These are phyloP conservation scores for Cephus cinctus DNA, from an alignment of 1,140 invertebrate genomes.

Conservation along the genomic window DNA sequence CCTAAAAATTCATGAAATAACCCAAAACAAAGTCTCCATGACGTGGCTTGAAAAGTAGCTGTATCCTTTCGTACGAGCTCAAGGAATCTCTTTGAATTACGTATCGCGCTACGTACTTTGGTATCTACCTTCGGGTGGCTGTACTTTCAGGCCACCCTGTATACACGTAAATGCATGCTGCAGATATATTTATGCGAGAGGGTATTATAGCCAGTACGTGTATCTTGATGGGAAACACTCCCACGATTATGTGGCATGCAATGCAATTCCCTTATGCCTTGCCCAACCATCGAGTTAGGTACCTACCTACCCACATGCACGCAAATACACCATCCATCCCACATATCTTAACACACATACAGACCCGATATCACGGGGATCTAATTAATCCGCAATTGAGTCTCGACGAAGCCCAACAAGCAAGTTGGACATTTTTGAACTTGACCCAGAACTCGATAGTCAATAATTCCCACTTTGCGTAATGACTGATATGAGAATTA, in stretches of 20 bases:
- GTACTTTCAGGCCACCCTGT: conserved; percentile 38
- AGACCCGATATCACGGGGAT: not conserved
- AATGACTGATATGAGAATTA: too few relatives aligned
- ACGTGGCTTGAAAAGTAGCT: too few relatives aligned
- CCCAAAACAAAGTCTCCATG: too few relatives aligned
- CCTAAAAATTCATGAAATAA: too few relatives aligned
- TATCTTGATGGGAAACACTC: conserved; percentile 54
- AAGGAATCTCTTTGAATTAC: too few relatives aligned
- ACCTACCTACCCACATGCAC: conserved; percentile 22
- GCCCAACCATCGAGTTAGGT: conserved; percentile 31
- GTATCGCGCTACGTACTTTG: too few relatives aligned
- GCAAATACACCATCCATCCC: too few relatives aligned
- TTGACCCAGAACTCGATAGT: too few relatives aligned
- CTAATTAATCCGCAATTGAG: not conserved
- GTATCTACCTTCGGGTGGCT: not conserved
- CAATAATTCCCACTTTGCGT: too few relatives aligned
- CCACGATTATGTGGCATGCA: conserved; percentile 53
- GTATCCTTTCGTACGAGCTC: too few relatives aligned
- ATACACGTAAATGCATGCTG: conserved; percentile 35
- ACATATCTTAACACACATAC: not conserved
- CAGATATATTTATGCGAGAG: conserved; percentile 46
- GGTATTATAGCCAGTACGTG: conserved; percentile 47
- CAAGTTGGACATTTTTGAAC: too few relatives aligned
- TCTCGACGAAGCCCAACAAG: not conserved
- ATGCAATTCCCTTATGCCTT: conserved; percentile 49